These are phyloP conservation scores for Bombus pascuorum DNA, from an alignment of 1,140 invertebrate genomes.

Conservation along the genomic window DNA sequence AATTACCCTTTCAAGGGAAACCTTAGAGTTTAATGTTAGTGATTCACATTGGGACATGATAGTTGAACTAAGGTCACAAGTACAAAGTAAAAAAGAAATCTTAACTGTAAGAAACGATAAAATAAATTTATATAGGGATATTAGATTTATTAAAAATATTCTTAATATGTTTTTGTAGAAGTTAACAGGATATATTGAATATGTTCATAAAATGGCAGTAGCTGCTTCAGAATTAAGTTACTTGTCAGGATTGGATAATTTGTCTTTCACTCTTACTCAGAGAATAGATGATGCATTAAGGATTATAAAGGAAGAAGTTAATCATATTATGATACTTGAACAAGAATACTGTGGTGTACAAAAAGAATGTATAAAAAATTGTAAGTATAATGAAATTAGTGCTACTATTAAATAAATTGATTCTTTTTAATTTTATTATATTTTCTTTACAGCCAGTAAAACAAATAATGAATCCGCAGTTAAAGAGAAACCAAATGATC, in stretches of 20 bases:
- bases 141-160: not conserved
- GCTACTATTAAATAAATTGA: not conserved
- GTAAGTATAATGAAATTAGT: conserved; percentile 48
- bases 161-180: conserved; percentile 65
- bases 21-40: conserved; percentile 66
- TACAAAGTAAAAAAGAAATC: conserved; percentile 73
- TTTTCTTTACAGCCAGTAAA: conserved; percentile 23
- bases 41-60: conserved; percentile 77
- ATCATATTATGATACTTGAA: conserved; percentile 71
- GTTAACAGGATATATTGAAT: conserved; percentile 74
- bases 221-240: conserved; percentile 76
- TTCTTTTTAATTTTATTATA: conserved; percentile 6
- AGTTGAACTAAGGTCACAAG: conserved; percentile 68
- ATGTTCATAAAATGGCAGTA: conserved; percentile 77
- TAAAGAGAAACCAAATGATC: not conserved
- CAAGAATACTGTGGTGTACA: conserved; percentile 73
- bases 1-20: conserved; percentile 74
- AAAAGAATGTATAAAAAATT: conserved; percentile 68
- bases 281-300: conserved; percentile 76
- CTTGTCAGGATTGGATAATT: conserved; percentile 76
- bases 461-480: not conserved
- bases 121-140: not conserved
- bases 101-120: conserved; percentile 63
- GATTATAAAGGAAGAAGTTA: conserved; percentile 70
- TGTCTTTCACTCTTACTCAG: conserved; percentile 72